These are phyloP conservation scores for Drosophila neoperkinsi DNA, from an alignment of 2,888 invertebrate species.

Conservation along the genomic window DNA sequence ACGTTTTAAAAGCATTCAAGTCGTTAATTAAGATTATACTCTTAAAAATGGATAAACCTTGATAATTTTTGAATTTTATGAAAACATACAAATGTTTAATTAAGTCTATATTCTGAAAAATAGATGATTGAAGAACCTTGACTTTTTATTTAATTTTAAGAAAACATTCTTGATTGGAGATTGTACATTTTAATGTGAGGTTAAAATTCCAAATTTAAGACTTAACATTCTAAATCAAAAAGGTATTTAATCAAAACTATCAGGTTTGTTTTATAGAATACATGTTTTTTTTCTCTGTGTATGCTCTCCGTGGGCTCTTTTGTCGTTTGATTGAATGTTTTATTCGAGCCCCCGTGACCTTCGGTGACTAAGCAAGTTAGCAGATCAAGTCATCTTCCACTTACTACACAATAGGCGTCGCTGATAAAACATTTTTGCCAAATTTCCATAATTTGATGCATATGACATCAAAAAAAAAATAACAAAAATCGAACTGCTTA, in stretches of 20 bases:
- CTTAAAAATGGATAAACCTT: neutral
- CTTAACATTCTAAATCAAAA: neutral
- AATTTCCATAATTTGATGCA: constrained; percentile 69
- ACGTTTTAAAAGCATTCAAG: neutral
- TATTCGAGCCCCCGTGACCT: constrained; percentile 52
- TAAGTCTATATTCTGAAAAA: neutral
- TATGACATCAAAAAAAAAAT: constrained; percentile 34
- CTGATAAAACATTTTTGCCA: constrained; percentile 44
- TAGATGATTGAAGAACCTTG: neutral
- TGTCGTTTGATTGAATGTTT: constrained; percentile 50
- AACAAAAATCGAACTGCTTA: constrained; percentile 11
- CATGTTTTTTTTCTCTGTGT: neutral
- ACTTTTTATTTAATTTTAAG: neutral
- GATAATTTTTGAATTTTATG: neutral
- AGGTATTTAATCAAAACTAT: neutral
- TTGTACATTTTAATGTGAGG: neutral
- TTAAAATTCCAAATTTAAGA: neutral
- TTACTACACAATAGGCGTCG: constrained; percentile 31
- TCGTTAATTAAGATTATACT: neutral
- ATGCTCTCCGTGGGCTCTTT: constrained; percentile 29
- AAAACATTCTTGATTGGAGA: neutral
- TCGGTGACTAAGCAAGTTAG: constrained; percentile 59
- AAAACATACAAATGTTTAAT: neutral
- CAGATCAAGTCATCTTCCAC: constrained; percentile 40
- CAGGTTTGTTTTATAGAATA: neutral